Base-by-base conservation (phyloP, 2,797 vertebrate species). In the Sphenopsis melanotis region DNA sequence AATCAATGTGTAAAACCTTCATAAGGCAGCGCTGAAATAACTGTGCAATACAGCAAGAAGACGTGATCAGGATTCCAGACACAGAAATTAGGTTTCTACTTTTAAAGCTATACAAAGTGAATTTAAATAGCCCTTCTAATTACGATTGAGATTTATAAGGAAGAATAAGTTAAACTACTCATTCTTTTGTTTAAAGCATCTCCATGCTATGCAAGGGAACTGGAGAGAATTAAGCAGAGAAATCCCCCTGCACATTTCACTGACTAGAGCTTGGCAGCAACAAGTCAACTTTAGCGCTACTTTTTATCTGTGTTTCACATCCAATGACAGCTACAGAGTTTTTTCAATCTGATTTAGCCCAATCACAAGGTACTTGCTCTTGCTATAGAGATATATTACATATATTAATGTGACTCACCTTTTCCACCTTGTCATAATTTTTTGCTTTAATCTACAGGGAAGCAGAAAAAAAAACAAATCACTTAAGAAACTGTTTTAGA, bases 381-480 rank as follows among this genome's bases (percentile, higher is more conserved):
- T 78, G 69, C 85, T 86, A 74, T 17, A 96, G 47, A 85, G 42
- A 68, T 52, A 88, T 13, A 91, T 86, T 49, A 84, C 68, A 78
- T 80, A 89, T 34, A 94, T 90, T 91, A 87, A 96, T 10, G 91
- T 49, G 72, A 98, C 99, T 99, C 98, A 99, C 99, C 99, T 99
- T 99, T 98, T 99, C 99, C 98, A 99, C 99, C 89, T 99, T 99
- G 98, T 99, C 99, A 98, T 99, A 99, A 98, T 99, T 99, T 99
- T 99, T 99, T 97, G 99, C 99, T 98, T 99, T 99, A 98, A 99
- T 99, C 99, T 99, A 98, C 87, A 98, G 98, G 87, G 80, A 98
- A 97, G 97, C 84, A 97, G 83, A 97, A 94, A 94, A 97, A 97
- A 96, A 96, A 96, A 97, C 66, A 92, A n/a, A 94, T 90, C 50